Base-by-base conservation (phyloP, 2,797 vertebrate genomes). In the Neopelma chrysocephalum region DNA sequence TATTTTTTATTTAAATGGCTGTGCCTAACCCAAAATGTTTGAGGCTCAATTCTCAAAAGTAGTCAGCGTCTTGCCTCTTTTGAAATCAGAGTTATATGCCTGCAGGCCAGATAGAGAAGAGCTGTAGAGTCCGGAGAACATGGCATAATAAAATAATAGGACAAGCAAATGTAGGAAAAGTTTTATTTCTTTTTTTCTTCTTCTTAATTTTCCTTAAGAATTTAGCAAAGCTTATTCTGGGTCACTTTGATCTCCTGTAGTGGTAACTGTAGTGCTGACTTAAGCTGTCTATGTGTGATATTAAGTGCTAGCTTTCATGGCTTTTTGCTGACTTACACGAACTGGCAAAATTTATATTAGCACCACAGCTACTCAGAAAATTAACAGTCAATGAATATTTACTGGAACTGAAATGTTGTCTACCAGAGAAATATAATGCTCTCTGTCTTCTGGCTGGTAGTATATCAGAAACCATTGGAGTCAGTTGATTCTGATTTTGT, bases 381-480 rank as follows among this genome's bases (percentile, higher is more conserved):
- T 94, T 94, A 96, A 92, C 51, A 91, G 83, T 75, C 89, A 89
- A 53, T 89, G 92, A 96, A 82, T 95, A 94, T 92, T 93, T 94
- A 89, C 92, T 89, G 84, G 64, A 93, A 91, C 71, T 64, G 54
- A 80, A 94, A 89, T 78, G 26, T 82, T 88, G 77, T 68, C 92
- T 93, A 47, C 53, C 48, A 57, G 64, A 60, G 71, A 80, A 92
- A 96, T 96, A 80, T 73, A 93, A 94, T 78, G 69, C 45, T 57
- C 51, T 93, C 51, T 82, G 66, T 62, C 43, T 94, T 89, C 93
- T 94, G 68, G 40, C 68, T 80, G 68, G 53, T 34, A 77, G 82
- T 87, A 51, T 68, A 87, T 91, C 87, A 95, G 82, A 72, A 87
- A 27, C 40, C 38, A 17, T 3, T 26, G n/a, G 31, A 86, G 76